phyloP scores from a whole-genome alignment of 2,113 vertebrate species.

The Tachuris rubrigastra region DNA sequence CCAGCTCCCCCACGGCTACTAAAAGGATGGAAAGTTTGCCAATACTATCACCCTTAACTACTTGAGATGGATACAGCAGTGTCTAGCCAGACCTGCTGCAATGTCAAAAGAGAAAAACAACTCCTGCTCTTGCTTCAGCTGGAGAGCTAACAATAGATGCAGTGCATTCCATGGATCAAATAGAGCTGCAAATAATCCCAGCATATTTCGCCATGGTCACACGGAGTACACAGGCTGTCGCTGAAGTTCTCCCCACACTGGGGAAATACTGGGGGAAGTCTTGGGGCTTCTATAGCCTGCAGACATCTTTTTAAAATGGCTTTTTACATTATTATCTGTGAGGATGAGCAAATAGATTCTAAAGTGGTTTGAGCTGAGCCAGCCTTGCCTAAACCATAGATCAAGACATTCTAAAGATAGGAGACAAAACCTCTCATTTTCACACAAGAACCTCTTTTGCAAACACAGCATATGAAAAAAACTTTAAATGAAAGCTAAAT shows the following conservation, averaged over 20 bases:
- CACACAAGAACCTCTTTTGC: neutral
- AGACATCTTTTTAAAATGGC: neutral
- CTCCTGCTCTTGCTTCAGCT: constrained; percentile 30
- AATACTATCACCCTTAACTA: neutral
- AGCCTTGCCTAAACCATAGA: neutral
- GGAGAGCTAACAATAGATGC: constrained; percentile 47
- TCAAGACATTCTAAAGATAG: neutral
- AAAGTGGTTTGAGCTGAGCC: neutral
- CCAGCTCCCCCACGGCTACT: neutral
- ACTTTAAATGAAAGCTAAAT: neutral
- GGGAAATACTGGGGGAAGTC: neutral
- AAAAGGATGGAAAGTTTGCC: neutral
- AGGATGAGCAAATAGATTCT: neutral
- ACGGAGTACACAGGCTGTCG: neutral
- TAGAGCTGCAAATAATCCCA: constrained; percentile 49
- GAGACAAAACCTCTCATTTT: neutral
- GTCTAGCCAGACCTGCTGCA: neutral
- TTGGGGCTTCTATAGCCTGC: neutral
- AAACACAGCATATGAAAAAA: neutral
- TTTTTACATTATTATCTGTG: neutral
- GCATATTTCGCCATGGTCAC: neutral
- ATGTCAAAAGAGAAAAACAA: constrained; percentile 40
- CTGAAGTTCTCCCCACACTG: neutral
- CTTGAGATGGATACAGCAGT: neutral
- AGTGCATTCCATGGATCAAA: constrained; percentile 34